phyloP scores from a whole-genome alignment of 2,888 invertebrate genomes.

The Argyresthia albistria region DNA sequence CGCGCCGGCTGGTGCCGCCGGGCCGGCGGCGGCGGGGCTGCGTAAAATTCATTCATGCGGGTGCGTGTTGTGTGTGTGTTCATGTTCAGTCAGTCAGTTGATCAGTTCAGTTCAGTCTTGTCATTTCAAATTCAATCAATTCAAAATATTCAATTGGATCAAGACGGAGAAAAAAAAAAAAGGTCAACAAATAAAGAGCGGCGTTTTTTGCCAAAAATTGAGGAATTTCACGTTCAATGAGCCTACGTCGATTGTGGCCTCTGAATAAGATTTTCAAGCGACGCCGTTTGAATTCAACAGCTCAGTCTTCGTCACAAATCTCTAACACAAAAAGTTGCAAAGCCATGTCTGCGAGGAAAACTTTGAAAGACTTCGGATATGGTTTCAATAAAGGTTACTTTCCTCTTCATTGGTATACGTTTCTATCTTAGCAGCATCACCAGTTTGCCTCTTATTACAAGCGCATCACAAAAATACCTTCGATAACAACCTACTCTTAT shows the following conservation, averaged over 20 bases:
- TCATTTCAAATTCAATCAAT: too few species aligned
- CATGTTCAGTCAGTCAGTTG: too few species aligned
- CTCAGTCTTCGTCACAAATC: background rate
- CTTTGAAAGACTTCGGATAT: slow-evolving; percentile 68
- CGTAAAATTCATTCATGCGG: too few species aligned
- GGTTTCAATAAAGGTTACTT: slow-evolving; percentile 65
- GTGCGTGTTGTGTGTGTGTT: too few species aligned
- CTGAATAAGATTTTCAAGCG: background rate
- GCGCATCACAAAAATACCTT: background rate
- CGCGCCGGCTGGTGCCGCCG: too few species aligned
- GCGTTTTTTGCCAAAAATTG: background rate
- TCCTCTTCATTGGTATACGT: background rate
- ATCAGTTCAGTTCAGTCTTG: too few species aligned
- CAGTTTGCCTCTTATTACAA: background rate
- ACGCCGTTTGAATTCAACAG: too few species aligned
- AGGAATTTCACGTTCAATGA: background rate
- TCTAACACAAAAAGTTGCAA: background rate
- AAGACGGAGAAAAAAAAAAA: too few species aligned
- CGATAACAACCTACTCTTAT: background rate
- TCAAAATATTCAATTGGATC: too few species aligned
- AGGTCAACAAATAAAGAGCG: background rate
- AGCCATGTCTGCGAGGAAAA: slow-evolving; percentile 38
- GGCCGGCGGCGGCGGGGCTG: too few species aligned
- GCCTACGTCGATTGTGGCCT: background rate
- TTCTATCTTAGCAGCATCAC: background rate